A percentile compares a stretch with the other conserved stretches of the same genome.
Evolutionary conservation across 2,113 vertebrate species (phyloP).

Genomic region (Ciconia stormi): DNA sequence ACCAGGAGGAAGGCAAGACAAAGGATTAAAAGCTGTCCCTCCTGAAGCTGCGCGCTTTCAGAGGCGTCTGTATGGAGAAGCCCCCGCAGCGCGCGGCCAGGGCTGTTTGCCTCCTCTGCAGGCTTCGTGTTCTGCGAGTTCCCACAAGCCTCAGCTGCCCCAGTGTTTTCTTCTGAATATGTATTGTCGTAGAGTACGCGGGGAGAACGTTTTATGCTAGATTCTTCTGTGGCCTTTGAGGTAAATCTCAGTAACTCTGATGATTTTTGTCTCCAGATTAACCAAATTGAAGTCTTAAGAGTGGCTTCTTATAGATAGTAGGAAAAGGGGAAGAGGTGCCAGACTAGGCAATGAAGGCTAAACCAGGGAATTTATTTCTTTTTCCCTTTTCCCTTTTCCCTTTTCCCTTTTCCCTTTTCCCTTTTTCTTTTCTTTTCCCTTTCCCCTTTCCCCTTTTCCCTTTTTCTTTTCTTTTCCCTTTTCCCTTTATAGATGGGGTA

Average conservation of each 20-base stretch:
- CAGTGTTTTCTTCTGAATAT: background rate
- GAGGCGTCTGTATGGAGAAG: background rate
- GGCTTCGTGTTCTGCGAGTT: background rate
- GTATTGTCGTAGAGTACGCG: background rate
- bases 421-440: too few species aligned
- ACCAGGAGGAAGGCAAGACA: background rate
- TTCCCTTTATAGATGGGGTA: conserved; percentile 56
- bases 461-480: too few species aligned
- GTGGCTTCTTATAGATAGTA: background rate
- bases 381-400: too few species aligned
- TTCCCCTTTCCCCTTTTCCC: too few species aligned
- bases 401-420: too few species aligned
- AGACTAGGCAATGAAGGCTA: background rate
- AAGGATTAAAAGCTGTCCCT: background rate
- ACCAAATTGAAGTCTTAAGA: background rate
- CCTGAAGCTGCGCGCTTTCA: background rate
- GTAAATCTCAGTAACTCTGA: background rate
- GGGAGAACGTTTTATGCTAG: background rate
- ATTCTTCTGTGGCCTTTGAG: background rate
- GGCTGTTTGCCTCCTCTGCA: background rate
- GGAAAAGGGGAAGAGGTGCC: background rate
- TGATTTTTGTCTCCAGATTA: background rate
- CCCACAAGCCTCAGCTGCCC: background rate
- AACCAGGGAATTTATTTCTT: background rate
- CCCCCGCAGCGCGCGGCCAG: background rate